Conservation (phyloP, 2,113 vertebrate species). For the Emydura subglobosa region DNA sequence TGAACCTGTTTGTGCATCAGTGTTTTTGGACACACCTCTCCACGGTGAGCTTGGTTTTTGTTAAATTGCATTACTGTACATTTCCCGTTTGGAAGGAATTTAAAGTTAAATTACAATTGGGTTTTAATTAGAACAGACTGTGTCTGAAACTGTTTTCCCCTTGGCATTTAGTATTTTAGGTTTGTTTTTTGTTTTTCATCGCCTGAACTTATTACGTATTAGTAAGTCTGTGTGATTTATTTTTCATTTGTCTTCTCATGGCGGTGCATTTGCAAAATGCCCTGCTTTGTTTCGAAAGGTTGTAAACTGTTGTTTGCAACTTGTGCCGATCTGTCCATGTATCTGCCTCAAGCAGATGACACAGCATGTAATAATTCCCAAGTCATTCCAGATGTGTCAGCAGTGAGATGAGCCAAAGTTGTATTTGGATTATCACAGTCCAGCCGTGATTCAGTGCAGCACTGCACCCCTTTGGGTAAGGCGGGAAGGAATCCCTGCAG, state of each 20-base stretch:
- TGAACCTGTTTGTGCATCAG: slow-evolving; percentile 71
- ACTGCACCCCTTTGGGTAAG: slow-evolving; percentile 31
- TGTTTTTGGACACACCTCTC: slow-evolving; percentile 55
- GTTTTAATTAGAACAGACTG: slow-evolving; percentile 69
- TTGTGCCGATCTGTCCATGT: slow-evolving; percentile 76
- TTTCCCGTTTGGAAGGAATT: slow-evolving; percentile 72
- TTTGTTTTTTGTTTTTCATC: slow-evolving; percentile 59
- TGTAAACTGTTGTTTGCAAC: slow-evolving; percentile 77
- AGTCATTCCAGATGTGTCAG: slow-evolving; percentile 75
- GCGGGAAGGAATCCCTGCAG: slow-evolving; percentile 65
- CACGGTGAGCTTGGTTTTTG: slow-evolving; percentile 64
- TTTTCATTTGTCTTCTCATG: slow-evolving; percentile 72
- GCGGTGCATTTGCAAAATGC: slow-evolving; percentile 71
- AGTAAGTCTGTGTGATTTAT: slow-evolving; percentile 73
- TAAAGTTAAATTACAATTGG: slow-evolving; percentile 51
- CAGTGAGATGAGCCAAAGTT: slow-evolving; percentile 77
- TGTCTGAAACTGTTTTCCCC: slow-evolving; percentile 62
- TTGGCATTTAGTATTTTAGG: slow-evolving; percentile 74
- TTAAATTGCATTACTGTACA: slow-evolving; percentile 64
- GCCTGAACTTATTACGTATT: slow-evolving; percentile 73
- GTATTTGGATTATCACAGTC: slow-evolving; percentile 77
- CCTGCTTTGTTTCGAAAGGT: slow-evolving; percentile 69
- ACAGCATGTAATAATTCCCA: slow-evolving; percentile 74
- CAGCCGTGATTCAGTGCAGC: slow-evolving; percentile 72
- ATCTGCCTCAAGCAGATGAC: slow-evolving; percentile 73